Evolutionary conservation across 92 coral and sea anemone genomes (phyloP).

Genomic region (Umimayanthus kanabou): DNA sequence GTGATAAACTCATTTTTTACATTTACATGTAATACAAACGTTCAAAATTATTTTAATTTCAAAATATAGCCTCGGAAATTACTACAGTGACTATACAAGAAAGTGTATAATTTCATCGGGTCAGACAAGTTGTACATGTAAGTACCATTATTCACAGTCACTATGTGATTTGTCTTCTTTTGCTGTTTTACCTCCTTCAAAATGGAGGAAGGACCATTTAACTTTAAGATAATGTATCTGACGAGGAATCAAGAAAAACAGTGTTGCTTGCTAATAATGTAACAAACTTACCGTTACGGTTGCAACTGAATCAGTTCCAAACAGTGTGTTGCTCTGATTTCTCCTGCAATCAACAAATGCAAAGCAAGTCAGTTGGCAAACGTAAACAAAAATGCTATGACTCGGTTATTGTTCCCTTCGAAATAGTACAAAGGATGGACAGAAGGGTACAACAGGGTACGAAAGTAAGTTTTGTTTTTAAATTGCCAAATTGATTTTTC

Average conservation of each 20-base stretch:
- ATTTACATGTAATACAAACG: too few relatives aligned
- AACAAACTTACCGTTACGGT: constrained; percentile 65
- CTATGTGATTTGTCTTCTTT: not conserved
- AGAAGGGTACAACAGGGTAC: not conserved
- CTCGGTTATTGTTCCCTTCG: not conserved
- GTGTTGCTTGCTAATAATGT: not conserved
- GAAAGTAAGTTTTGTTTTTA: too few relatives aligned
- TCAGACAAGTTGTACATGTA: not conserved
- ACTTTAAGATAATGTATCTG: not conserved
- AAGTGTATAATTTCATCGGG: too few relatives aligned
- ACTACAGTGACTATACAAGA: too few relatives aligned
- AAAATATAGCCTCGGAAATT: too few relatives aligned
- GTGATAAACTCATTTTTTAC: too few relatives aligned
- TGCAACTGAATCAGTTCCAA: constrained; percentile 88
- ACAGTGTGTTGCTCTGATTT: constrained; percentile 87
- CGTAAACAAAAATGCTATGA: not conserved
- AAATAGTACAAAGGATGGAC: not conserved
- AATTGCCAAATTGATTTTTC: too few relatives aligned
- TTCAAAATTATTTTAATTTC: too few relatives aligned
- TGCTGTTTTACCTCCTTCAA: not conserved
- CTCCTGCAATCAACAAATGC: constrained; percentile 51
- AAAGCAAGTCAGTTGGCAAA: not conserved
- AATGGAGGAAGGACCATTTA: not conserved
- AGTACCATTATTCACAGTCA: not conserved
- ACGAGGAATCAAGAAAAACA: not conserved